Evolutionary conservation across 1,140 invertebrate species (phyloP), one percentile per base, ranked within the genome.

Genomic region (Pseudomyrmex dendroicus): DNA sequence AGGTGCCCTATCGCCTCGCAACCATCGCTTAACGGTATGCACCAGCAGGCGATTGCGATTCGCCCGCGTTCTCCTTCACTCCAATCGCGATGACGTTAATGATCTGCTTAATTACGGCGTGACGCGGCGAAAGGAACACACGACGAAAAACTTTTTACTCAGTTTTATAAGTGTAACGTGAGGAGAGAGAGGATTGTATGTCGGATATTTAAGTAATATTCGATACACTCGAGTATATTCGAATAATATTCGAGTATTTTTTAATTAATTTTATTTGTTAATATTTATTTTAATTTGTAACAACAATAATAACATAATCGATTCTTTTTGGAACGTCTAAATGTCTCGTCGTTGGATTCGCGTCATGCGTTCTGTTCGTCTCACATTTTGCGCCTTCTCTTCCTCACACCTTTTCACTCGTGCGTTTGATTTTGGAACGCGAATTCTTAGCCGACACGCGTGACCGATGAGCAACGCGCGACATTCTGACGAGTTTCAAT

Each of bases 1-100:
- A 92, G 92, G 89, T 91, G 90, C 82, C 92, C 91, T 94, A 93
- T 93, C 93, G 90, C 90, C 89, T 84, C 88, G 84, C 89, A 91
- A 90, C 90, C 91, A 94, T 94, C 93, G 91, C 91, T 89, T 94
- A 94, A 94, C 93, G 92, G 93, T 89, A 92, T 90, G 90, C 88
- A 85, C 86, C 88, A 84, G 72, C 80, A 85, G 72, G 84, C 90
- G 86, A 67, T 92, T 91, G 86, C 92, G 90, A 93, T 91, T 93
- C 91, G 88, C 86, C 83, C 83, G 86, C 87, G 57, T 89, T 91
- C 90, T 91, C 85, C 84, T 25, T 56, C 62, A n/a, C 64, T 83
- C 73, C 35, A 59, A 82, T 84, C 78, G 86, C 89, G 87, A 91
- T 92, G 91, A 93, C 92, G 91, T 92, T 93, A 94, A 94, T 93